These are phyloP conservation scores for Rhagonycha lutea DNA, from an alignment of 2,888 invertebrate species.

Conservation along the genomic window DNA sequence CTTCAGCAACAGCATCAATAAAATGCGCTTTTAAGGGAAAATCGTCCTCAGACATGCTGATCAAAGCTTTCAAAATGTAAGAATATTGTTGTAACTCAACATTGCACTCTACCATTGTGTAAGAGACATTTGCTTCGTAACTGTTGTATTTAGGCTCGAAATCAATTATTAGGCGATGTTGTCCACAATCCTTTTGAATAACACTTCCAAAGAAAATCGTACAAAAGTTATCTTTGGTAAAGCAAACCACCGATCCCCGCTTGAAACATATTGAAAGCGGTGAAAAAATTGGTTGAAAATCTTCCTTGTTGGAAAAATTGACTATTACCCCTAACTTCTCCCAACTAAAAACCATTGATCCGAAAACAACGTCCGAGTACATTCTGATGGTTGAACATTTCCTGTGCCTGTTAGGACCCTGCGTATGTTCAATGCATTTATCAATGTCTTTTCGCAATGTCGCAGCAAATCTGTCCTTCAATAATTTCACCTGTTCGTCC, in stretches of 20 bases:
- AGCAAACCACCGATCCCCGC: no score
- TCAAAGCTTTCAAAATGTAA: slow-evolving; percentile 70
- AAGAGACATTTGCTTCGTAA: slow-evolving; percentile 42
- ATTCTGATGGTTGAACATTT: background rate
- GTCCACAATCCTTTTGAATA: slow-evolving; percentile 60
- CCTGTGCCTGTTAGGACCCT: background rate
- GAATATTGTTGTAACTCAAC: slow-evolving; percentile 83
- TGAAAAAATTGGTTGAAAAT: no score
- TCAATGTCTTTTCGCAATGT: slow-evolving; percentile 71
- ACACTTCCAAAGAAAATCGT: no score
- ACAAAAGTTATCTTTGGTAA: no score
- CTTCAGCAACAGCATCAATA: slow-evolving; percentile 57
- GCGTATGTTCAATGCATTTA: slow-evolving; percentile 15
- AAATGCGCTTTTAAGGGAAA: slow-evolving; percentile 74
- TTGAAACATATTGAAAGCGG: no score
- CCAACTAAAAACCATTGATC: no score
- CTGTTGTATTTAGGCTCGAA: slow-evolving; percentile 29
- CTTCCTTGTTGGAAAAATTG: no score
- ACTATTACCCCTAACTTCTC: no score
- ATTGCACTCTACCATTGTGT: slow-evolving; percentile 74
- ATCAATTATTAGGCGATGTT: slow-evolving; percentile 29
- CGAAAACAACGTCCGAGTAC: no score
- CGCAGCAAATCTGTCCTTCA: slow-evolving; percentile 79
- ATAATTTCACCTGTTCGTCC: no score
- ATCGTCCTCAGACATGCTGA: slow-evolving; percentile 58